Conservation (phyloP, 1,140 invertebrate species). For the Drosophila tsacasi region DNA sequence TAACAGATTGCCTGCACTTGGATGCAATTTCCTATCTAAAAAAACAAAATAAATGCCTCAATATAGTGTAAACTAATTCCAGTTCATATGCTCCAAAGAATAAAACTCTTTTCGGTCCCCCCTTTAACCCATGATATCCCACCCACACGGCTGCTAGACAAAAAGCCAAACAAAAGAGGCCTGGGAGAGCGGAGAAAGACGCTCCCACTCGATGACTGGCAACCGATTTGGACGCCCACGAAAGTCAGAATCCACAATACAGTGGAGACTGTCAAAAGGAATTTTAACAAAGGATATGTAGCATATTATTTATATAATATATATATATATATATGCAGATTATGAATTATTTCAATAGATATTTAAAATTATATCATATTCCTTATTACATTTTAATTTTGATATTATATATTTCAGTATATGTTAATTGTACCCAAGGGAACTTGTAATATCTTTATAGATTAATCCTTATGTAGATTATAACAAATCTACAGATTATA, state of each 20-base stretch:
- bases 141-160: constrained; percentile 30
- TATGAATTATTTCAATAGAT: too few relatives aligned
- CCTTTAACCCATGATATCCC: constrained; percentile 15
- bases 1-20: background rate
- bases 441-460: too few relatives aligned
- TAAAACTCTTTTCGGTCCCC: background rate
- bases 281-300: background rate
- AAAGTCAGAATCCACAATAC: constrained; percentile 3
- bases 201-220: constrained; percentile 41
- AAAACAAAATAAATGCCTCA: background rate
- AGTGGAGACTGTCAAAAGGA: background rate
- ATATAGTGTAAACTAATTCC: constrained; percentile 15
- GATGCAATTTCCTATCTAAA: background rate
- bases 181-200: constrained; percentile 12
- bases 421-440: too few relatives aligned
- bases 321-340: too few relatives aligned
- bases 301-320: background rate
- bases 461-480: too few relatives aligned
- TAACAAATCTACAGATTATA: too few relatives aligned
- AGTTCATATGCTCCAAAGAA: constrained; percentile 14
- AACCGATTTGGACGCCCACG: constrained; percentile 35
- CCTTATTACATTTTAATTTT: background rate
- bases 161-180: background rate
- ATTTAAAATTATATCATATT: too few relatives aligned
- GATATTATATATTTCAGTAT: too few relatives aligned